These are phyloP conservation scores for Falcunculus frontatus DNA, from an alignment of 2,113 vertebrate genomes.

Conservation along the genomic window DNA sequence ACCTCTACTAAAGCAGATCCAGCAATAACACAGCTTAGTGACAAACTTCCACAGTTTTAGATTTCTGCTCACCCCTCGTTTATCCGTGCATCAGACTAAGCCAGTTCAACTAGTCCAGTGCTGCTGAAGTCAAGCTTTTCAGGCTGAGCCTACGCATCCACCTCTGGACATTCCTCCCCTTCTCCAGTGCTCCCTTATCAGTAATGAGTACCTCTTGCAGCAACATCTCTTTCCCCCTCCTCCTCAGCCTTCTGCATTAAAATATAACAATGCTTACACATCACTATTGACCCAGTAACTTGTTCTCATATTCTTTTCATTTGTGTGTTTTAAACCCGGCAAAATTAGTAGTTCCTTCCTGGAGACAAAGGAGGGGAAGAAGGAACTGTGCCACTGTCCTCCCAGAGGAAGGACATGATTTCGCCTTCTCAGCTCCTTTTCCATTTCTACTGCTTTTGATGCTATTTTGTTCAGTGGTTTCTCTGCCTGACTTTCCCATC, in stretches of 20 bases:
- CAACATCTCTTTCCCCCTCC: not conserved
- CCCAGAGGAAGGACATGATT: not conserved
- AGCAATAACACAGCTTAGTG: not conserved
- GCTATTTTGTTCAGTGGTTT: not conserved
- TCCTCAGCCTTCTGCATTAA: not conserved
- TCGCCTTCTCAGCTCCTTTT: not conserved
- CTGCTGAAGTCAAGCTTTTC: not conserved
- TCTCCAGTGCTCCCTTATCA: not conserved
- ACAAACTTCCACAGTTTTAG: not conserved
- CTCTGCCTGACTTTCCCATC: not conserved
- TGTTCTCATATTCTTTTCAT: not conserved
- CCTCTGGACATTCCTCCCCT: not conserved
- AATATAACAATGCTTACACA: not conserved
- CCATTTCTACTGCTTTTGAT: not conserved
- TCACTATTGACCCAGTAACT: not conserved
- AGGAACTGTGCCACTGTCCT: not conserved
- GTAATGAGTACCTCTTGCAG: accelerated
- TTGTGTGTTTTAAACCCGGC: not conserved
- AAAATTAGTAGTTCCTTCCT: not conserved
- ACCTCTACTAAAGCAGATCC: not conserved
- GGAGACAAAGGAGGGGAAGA: not conserved
- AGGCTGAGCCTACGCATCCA: not conserved
- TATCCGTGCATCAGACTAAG: not conserved
- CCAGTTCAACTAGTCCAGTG: not conserved
- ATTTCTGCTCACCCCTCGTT: not conserved